Base-by-base conservation (phyloP, 2,113 vertebrate genomes). In the Lepus europaeus region DNA sequence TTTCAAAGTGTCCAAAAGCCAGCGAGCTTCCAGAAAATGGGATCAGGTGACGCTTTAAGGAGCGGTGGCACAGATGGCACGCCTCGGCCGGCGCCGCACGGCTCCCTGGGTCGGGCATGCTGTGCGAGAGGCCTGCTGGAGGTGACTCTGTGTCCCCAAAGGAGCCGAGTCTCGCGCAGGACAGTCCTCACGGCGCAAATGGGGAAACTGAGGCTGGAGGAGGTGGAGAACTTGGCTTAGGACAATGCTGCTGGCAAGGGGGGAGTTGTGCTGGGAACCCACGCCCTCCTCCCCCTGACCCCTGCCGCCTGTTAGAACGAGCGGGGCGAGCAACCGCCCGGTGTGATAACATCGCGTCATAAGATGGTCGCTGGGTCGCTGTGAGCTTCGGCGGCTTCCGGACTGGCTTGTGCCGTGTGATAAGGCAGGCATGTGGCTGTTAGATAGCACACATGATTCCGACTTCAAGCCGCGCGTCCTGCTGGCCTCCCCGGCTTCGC, bases 401-500 rank as follows among this genome's bases (percentile, higher is more conserved):
- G 73, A 74, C 66, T 79, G 78, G 86, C 94, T 95, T 95, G 73
- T 88, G 64, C 33, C 6, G 74, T 68, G 29, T 80, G 97, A 97
- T 97, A 97, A 97, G 86, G 66, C 64, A 63, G 59, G 69, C 89
- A 19, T 95, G 96, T 36, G 74, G 66, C 45, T 79, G 82, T 95
- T 70, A 97, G 96, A 97, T 95, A 86, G 19, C 66, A 90, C 49
- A 92, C 20, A 78, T 93, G 85, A 96, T 91, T 89, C 89, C 61
- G 69, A 89, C 89, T 72, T 86, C 85, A 89, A 83, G 74, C 81
- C 74, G 81, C 87, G 73, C 31, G 12, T 85, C 51, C 70, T 84
- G 29, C 6, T 36, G 88, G 76, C 70, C n/a, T 66, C 64, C 63
- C 49, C 85, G 49, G 33, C 53, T 89, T 95, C 81, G 45, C 45